phyloP scores from a whole-genome alignment of 2,113 vertebrate species.

The Odobenus rosmarus region DNA sequence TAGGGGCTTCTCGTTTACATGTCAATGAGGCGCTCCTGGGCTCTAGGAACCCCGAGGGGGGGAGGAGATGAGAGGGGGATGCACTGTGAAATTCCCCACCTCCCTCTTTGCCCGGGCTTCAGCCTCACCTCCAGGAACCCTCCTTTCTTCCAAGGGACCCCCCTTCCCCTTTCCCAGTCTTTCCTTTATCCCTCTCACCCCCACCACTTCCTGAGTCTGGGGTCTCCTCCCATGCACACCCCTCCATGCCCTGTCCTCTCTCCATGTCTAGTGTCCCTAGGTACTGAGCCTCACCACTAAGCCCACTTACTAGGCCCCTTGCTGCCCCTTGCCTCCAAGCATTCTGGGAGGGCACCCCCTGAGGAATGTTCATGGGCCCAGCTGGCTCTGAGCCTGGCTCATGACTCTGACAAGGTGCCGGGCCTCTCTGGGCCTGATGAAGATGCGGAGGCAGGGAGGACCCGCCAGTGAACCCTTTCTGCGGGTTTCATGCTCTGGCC shows the following conservation, averaged over 20 bases:
- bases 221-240: background rate
- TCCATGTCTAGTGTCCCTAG: background rate
- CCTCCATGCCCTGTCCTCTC: background rate
- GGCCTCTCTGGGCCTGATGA: conserved; percentile 31
- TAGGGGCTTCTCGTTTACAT: conserved; percentile 79
- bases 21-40: conserved; percentile 68
- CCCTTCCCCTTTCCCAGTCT: background rate
- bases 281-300: background rate
- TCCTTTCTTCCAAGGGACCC: background rate
- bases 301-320: background rate
- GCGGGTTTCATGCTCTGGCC: conserved; percentile 86
- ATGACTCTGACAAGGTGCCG: background rate
- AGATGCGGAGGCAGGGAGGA: conserved; percentile 36
- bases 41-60: background rate
- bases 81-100: background rate
- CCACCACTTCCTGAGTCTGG: background rate
- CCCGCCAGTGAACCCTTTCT: conserved; percentile 81
- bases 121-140: background rate
- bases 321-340: background rate
- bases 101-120: background rate
- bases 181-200: background rate
- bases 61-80: background rate
- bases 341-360: background rate
- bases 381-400: background rate
- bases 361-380: background rate